Base-by-base conservation (phyloP, 2,113 vertebrate species). In the Microcebus tavaratra region DNA sequence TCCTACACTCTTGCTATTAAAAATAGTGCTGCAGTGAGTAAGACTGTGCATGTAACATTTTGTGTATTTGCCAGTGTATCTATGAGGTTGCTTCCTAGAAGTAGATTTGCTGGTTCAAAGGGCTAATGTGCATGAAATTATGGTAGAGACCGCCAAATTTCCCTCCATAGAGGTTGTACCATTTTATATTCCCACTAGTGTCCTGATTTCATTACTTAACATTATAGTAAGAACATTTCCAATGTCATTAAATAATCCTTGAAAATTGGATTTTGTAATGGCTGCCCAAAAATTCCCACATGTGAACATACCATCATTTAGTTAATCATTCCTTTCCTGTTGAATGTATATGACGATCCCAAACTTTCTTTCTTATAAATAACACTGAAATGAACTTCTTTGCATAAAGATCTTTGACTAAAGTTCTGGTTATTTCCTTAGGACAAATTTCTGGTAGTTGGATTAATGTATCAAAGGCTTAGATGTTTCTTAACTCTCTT, bases 191-290 rank as follows among this genome's bases (percentile, higher is more conserved):
- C 75, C 75, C 79, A 87, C 92, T 63, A 83, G 82, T 67, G 81
- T 95, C 86, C 61, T 86, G 76, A 50, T 76, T 96, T 95, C 55
- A 63, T 91, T 96, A 91, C 79, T 95, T 97, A 97, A 95, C 75
- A 53, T 84, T 85, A 57, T 39, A 96, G 39, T 25, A 67, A 89
- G 87, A 93, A 76, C 73, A 91, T 59, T 97, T 94, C 78, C 65
- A 85, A 15, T 73, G 82, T 94, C 78, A 68, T 92, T 92, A 95
- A 96, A 86, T 95, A 96, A 97, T 87, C 27, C 90, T 96, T 80
- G 68, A 91, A 97, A 83, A 94, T 21, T 93, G 63, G 72, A 87
- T 80, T 96, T 91, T 80, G 27, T 84, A 67, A 95, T 90, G 88
- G 36, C 45, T 83, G 39, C n/a, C 61, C 86, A 23, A 81, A 81